Evolutionary conservation across 1,140 invertebrate genomes (phyloP).

Genomic region (Rhysida immarginata): DNA sequence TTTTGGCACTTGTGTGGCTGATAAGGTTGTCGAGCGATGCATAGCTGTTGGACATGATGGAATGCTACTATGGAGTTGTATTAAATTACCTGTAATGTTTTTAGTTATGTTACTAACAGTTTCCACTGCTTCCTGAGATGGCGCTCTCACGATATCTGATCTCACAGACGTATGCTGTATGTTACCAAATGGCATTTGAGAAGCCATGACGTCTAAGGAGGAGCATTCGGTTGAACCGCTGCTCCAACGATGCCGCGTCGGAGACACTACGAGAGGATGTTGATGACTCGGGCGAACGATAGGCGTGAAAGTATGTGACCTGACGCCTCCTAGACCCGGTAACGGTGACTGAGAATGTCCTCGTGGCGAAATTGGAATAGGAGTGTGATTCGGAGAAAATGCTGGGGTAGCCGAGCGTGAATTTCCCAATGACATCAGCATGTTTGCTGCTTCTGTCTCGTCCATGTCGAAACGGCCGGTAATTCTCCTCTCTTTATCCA

Average conservation of each 20-base stretch:
- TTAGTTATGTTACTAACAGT: too few species aligned
- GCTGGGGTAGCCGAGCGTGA: slow-evolving; percentile 77
- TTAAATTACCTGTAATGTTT: too few species aligned
- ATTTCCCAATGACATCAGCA: slow-evolving; percentile 84
- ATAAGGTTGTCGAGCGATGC: too few species aligned
- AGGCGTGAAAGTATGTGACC: slow-evolving; percentile 60
- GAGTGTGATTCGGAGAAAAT: slow-evolving; percentile 46
- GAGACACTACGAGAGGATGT: slow-evolving; percentile 12
- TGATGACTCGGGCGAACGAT: slow-evolving; percentile 43
- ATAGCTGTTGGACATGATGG: too few species aligned
- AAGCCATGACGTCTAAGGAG: not conserved
- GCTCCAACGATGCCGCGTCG: slow-evolving; percentile 19
- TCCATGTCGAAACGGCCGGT: slow-evolving; percentile 72
- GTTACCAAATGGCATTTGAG: too few species aligned
- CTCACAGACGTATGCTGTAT: too few species aligned
- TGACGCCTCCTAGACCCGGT: slow-evolving; percentile 34
- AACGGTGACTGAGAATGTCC: slow-evolving; percentile 39
- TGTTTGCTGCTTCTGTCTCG: slow-evolving; percentile 90
- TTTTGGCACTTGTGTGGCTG: too few species aligned
- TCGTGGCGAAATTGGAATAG: slow-evolving; percentile 1
- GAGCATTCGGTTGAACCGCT: not conserved
- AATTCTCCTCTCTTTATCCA: slow-evolving; percentile 43
- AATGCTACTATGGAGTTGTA: too few species aligned
- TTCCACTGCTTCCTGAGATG: too few species aligned
- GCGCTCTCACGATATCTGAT: too few species aligned